Conservation (phyloP, 1,140 invertebrate genomes). For the Lucilia sericata region DNA sequence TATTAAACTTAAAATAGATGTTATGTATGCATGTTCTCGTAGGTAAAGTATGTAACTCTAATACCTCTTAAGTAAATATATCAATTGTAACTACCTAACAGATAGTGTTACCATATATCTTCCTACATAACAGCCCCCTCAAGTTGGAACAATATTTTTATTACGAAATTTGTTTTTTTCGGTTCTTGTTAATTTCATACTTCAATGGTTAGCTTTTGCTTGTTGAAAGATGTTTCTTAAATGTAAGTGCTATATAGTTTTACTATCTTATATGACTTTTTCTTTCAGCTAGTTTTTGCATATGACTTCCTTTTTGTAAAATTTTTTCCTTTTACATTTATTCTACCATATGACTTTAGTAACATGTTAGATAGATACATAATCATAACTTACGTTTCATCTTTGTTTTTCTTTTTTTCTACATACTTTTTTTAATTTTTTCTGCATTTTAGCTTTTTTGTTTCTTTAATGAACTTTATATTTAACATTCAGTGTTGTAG, state of each 20-base stretch:
- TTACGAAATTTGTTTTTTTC: conserved; percentile 35
- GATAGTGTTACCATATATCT: background rate
- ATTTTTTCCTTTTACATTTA: background rate
- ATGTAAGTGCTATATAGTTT: background rate
- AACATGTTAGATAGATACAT: background rate
- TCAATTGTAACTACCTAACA: background rate
- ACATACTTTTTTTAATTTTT: too few relatives aligned
- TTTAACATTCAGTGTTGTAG: background rate
- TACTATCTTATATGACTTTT: background rate
- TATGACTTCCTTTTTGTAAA: conserved; percentile 5
- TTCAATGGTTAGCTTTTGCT: conserved; percentile 48
- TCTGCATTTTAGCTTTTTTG: background rate
- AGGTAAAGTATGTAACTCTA: background rate
- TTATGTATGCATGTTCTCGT: background rate
- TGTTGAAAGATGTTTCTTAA: conserved; percentile 44
- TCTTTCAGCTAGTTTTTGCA: background rate
- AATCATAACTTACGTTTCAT: conserved; percentile 34
- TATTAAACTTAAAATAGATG: background rate
- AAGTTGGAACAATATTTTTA: background rate
- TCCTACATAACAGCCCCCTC: background rate
- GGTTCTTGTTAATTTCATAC: conserved; percentile 50
- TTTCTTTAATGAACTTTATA: conserved; percentile 39
- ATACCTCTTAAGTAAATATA: background rate
- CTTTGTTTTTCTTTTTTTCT: background rate
- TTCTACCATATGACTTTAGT: conserved; percentile 20